Conservation (phyloP, 2,888 invertebrate genomes). For the Agapetus fuscipes region DNA sequence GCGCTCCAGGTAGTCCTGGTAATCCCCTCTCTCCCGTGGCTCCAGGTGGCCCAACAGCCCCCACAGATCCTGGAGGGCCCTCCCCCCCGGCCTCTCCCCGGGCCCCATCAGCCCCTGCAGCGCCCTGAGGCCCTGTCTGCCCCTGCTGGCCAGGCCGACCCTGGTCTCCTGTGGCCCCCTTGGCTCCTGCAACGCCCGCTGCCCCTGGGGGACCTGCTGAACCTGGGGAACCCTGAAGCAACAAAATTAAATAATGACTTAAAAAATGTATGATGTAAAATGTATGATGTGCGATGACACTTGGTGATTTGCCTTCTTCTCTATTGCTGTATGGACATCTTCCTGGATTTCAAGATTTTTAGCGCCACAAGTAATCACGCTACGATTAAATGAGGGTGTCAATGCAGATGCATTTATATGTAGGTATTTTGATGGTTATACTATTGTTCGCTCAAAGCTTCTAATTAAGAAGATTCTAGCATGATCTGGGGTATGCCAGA, state of each 20-base stretch:
- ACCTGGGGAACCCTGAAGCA: slow-evolving; percentile 59
- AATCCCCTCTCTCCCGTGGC: slow-evolving; percentile 57
- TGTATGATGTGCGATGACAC: no score
- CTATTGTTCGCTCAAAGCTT: no score
- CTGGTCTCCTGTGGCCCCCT: slow-evolving; percentile 60
- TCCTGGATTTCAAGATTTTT: no score
- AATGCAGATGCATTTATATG: no score
- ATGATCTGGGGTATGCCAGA: no score
- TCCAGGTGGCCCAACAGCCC: slow-evolving; percentile 61
- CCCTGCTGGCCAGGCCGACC: slow-evolving; percentile 61
- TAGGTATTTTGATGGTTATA: no score
- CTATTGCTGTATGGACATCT: no score
- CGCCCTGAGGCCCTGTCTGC: slow-evolving; percentile 59
- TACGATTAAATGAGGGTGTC: no score
- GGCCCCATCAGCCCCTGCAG: slow-evolving; percentile 59
- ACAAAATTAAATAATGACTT: background rate
- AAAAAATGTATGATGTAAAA: no score
- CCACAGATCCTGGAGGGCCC: slow-evolving; percentile 59
- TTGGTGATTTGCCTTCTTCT: no score
- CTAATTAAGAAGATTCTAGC: no score
- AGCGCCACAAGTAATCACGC: no score
- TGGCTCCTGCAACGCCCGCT: slow-evolving; percentile 57
- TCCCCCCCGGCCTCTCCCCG: slow-evolving; percentile 67
- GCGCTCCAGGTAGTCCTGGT: slow-evolving; percentile 51
- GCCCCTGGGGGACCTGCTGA: slow-evolving; percentile 56